Conservation (phyloP, 2,113 vertebrate species). For the Lepus americanus region DNA sequence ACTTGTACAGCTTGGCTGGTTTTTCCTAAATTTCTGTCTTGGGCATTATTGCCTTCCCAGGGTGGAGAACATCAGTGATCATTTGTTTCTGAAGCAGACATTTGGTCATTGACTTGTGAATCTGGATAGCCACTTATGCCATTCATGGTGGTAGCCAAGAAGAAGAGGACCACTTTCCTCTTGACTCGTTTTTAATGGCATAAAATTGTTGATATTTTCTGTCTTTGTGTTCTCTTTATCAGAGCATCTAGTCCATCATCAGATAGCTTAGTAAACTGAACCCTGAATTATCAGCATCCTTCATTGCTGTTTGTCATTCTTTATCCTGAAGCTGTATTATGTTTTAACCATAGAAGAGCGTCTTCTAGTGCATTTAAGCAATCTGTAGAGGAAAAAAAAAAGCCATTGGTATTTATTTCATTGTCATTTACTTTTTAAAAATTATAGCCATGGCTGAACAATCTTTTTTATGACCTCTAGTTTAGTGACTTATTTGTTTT, state of each 20-base stretch:
- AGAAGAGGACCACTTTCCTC: too few species aligned
- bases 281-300: background rate
- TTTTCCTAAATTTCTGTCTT: too few species aligned
- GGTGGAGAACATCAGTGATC: too few species aligned
- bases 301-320: background rate
- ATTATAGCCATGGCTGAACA: background rate
- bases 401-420: background rate
- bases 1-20: too few species aligned
- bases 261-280: background rate
- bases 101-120: too few species aligned
- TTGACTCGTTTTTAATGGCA: background rate
- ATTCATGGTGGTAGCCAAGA: too few species aligned
- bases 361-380: background rate
- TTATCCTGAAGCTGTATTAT: background rate
- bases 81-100: too few species aligned
- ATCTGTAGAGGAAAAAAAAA: background rate
- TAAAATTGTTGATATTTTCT: background rate
- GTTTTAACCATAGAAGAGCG: background rate
- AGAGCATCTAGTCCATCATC: background rate
- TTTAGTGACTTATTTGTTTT: background rate
- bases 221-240: background rate
- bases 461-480: background rate
- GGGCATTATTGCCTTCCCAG: too few species aligned
- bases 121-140: too few species aligned
- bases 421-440: background rate